A percentile compares a stretch with the other conserved stretches of the same genome.
Evolutionary conservation across 2,888 invertebrate species (phyloP).

Genomic region (Microctonus brassicae): DNA sequence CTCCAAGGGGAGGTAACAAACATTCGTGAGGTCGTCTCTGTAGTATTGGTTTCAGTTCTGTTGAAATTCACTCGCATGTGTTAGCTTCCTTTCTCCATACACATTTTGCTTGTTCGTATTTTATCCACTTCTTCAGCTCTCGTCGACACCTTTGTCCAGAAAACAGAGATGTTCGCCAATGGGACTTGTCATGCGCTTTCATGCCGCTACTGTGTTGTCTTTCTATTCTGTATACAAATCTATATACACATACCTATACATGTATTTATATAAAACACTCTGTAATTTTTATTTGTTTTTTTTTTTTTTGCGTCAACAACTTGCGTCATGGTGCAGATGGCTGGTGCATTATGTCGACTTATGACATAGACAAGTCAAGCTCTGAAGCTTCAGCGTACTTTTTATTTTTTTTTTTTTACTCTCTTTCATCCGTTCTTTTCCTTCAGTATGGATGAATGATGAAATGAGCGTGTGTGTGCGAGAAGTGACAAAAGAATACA

Average conservation of each 20-base stretch:
- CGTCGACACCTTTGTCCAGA: constrained; percentile 20
- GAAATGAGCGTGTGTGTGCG: constrained; percentile 1
- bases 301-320: constrained; percentile 12
- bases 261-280: constrained; percentile 4
- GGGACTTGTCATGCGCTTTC: constrained; percentile 8
- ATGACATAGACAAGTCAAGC: constrained; percentile 8
- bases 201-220: constrained; percentile 30
- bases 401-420: not conserved
- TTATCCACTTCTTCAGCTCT: not conserved
- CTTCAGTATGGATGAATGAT: not conserved
- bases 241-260: no score
- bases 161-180: not conserved
- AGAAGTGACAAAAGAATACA: constrained; percentile 22
- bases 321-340: constrained; percentile 18
- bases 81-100: not conserved
- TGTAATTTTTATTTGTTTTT: no score
- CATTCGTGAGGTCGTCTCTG: constrained; percentile 9
- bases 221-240: not conserved
- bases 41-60: constrained; percentile 19
- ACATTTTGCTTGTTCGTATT: not conserved
- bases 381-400: not conserved
- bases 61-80: constrained; percentile 12
- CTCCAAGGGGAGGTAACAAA: constrained; percentile 11
- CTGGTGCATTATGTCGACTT: constrained; percentile 20
- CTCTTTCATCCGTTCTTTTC: not conserved